Conservation (phyloP, 2,113 vertebrate genomes). For the Sigmodon hispidus region DNA sequence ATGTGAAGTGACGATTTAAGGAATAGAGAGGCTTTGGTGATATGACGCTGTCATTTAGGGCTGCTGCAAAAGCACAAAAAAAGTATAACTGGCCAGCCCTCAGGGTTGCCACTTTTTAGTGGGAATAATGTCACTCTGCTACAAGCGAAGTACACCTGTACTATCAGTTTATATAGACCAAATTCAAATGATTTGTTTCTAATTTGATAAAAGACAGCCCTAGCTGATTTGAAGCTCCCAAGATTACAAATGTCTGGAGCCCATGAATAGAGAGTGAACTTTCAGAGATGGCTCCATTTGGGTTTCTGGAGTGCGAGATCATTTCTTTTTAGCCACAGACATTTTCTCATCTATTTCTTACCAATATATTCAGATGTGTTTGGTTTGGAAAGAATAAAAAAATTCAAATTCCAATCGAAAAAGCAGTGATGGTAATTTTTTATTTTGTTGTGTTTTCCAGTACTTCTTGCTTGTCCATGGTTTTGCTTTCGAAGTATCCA, state of each 20-base stretch:
- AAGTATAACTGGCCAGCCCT: conserved; percentile 40
- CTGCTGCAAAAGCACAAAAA: conserved; percentile 36
- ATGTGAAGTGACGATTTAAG: conserved; percentile 49
- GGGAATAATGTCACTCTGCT: background rate
- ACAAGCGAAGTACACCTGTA: conserved; percentile 51
- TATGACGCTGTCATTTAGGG: conserved; percentile 64
- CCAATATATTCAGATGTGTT: conserved; percentile 10
- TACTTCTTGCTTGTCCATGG: too few species aligned
- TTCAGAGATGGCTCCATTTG: background rate
- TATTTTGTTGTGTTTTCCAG: background rate
- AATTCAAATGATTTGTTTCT: conserved; percentile 73
- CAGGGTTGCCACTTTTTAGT: background rate
- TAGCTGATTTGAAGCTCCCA: conserved; percentile 19
- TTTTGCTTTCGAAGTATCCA: background rate
- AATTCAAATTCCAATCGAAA: conserved; percentile 21
- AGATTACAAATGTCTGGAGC: background rate
- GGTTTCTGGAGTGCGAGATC: conserved; percentile 10
- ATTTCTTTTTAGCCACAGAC: conserved; percentile 41
- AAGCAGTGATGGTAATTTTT: background rate
- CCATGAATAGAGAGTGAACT: background rate
- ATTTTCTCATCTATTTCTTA: conserved; percentile 53
- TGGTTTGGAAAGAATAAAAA: conserved; percentile 13
- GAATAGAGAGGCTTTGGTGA: background rate
- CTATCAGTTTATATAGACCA: conserved; percentile 26
- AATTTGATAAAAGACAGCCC: conserved; percentile 61